Evolutionary conservation across 2,888 invertebrate genomes (phyloP), one percentile per base, ranked within the genome.

Genomic region (Perithous albicinctus): DNA sequence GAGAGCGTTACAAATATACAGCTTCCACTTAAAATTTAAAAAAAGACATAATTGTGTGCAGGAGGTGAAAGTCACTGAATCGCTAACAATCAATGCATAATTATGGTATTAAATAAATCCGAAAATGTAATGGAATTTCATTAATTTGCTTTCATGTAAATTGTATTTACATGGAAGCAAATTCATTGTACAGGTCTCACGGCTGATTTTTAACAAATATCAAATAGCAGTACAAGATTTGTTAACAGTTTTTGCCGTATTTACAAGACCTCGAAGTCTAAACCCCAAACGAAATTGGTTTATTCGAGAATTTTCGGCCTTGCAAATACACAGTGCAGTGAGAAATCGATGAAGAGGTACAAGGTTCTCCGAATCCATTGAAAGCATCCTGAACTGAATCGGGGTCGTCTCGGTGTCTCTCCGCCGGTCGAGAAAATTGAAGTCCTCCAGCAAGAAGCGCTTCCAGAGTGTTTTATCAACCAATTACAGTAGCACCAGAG

Each of bases 391-490:
- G 18, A 70, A 18, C 61, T 73, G 63, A 78, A 78, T 82, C 43
- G 76, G 74, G 80, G 64, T 85, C 78, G 64, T 61, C 61, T 59
- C 26, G 15, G 56, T 29, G 29, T 32, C 32, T 56, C 56, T 83
- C 35, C 35, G n/a, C 67, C 70, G 48, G 15, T 26, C 20, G 32
- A 59, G 75, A 75, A 61, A 70, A 72, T 77, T 69, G 75, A 77
- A 74, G 76, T 70, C 80, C 80, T 81, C 75, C 70, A 69, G 77
- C 75, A 78, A 70, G 43, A 63, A 82, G 79, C 78, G 72, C 77
- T 66, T 56, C 38, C 56, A 72, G 78, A 85, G 82, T 86, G 84
- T 86, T 88, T 90, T 87, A 90, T 90, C 89, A 87, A 87, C 83
- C 87, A 89, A 90, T 90, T 89, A 88, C 84, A 70, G 82, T 66